Evolutionary conservation across 2,797 vertebrate species (phyloP), one percentile per base, ranked within the genome.

Genomic region (Oreochromis mossambicus): DNA sequence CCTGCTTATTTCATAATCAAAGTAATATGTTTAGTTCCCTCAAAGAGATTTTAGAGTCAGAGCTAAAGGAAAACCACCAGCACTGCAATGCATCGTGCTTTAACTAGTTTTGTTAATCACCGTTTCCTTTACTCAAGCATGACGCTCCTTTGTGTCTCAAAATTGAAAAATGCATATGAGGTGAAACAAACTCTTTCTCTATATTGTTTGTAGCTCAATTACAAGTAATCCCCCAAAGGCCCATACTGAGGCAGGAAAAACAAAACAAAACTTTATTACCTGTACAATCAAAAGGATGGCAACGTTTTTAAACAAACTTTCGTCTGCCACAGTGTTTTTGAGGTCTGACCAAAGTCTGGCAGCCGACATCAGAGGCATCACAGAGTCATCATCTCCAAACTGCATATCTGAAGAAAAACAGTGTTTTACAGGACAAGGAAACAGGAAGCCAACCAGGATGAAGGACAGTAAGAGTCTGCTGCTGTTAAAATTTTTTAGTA

Each of bases 281-380:
- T 99, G 98, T 90, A 98, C 94, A 87, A 97, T 92, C 93, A 99
- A 94, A 85, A 98, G 95, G 13, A 85, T 84, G 43, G 38, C 87
- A 83, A 99, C 95, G 34, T 96, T 95, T 87, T 96, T 81, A 83
- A 97, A 96, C 82, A 97, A 90, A 14, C 66, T 88, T 78, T 95
- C 83, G 21, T 96, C 92, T 24, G 80, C 63, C 10, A 91, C 91
- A 0, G 75, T 79, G 81, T 96, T 87, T 92, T 96, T 91, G 51
- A 99, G 92, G 10, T 90, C 85, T 26, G 84, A 78, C 97, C 98
- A 99, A 79, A 97, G 83, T 17, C 90, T 94, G 8, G 97, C 79
- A 5, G 98, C 98, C 26, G 97, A 98, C 96, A 99, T 97, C 92
- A 99, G 95, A 21, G 98, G 98, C 89, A 96, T 98, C 89, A 97